Conservation (phyloP, 2,113 vertebrate species). For the Mustela nigripes region DNA sequence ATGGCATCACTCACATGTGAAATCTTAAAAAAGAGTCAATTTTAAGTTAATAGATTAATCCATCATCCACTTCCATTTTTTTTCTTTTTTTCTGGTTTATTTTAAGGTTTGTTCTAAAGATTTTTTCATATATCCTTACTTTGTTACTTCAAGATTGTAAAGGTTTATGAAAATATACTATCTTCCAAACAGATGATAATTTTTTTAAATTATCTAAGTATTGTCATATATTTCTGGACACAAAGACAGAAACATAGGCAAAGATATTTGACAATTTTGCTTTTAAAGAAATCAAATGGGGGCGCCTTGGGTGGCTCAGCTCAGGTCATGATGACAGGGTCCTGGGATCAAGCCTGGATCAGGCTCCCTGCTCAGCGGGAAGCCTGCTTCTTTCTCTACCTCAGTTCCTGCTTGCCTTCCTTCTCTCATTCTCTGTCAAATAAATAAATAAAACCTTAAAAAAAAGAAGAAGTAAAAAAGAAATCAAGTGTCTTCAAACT, state of each 20-base stretch:
- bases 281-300: slow-evolving; percentile 24
- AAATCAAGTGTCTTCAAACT: slow-evolving; percentile 27
- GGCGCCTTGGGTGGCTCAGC: no score
- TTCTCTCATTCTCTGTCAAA: no score
- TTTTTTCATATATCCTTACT: not conserved
- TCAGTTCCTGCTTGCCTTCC: no score
- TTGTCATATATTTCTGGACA: not conserved
- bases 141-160: not conserved
- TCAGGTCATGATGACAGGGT: no score
- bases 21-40: not conserved
- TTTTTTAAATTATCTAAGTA: not conserved
- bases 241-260: not conserved
- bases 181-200: not conserved
- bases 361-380: no score
- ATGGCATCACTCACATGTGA: not conserved
- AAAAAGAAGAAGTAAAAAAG: not conserved
- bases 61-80: not conserved
- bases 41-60: not conserved
- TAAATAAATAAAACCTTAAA: no score
- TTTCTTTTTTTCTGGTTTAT: not conserved
- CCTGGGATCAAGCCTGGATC: no score
- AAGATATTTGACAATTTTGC: not conserved
- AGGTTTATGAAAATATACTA: not conserved
- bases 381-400: no score
- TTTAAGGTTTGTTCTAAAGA: not conserved